Evolutionary conservation across 2,888 invertebrate genomes (phyloP), one percentile per base, ranked within the genome.

Genomic region (Sialis lutaria): DNA sequence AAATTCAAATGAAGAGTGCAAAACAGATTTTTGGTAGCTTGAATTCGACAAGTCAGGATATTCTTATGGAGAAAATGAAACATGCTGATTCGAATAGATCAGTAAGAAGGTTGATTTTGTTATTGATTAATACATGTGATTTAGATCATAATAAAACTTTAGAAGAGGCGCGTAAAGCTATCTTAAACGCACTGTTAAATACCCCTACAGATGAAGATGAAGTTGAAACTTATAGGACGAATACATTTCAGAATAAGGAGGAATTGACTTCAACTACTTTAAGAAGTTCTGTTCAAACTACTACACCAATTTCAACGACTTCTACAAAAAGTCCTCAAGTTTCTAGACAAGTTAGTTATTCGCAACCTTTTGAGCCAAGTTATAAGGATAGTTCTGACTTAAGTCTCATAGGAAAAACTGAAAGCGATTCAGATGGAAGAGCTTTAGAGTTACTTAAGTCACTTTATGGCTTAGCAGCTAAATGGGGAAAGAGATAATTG

Each of bases 361-460:
- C 37, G 37, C n/a, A 6, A 37, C n/a, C 30, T 22, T 30, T 32
- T 3, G 30, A 4, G 6, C 10, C 10, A 9, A 8, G 31, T 13
- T n/a, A 9, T 8, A 32, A 45, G 9, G 45, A 45, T 22, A 12
- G 13, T 9, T 45, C 37, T 5, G 45, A 45, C 45, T 48, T 33
- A 40, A 48, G 44, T 49, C 48, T 47, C 42, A 33, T 37, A 32
- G 55, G 59, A 5, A 55, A 61, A 54, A 55, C 57, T 5, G 58
- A 61, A 40, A 60, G 63, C 10, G 60, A 73, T 46, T 77, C 87
- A 9, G 87, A 88, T 57, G 77, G 78, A 22, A 73, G 88, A 62
- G 88, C 88, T 9, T 67, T 89, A 56, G 86, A 88, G 64, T 68
- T 89, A 54, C 73, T 89, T 59, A 79, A 84, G 66, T 86, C 88